These are phyloP conservation scores for Dicyrtomina minuta DNA, from an alignment of 2,888 invertebrate genomes.

Conservation along the genomic window DNA sequence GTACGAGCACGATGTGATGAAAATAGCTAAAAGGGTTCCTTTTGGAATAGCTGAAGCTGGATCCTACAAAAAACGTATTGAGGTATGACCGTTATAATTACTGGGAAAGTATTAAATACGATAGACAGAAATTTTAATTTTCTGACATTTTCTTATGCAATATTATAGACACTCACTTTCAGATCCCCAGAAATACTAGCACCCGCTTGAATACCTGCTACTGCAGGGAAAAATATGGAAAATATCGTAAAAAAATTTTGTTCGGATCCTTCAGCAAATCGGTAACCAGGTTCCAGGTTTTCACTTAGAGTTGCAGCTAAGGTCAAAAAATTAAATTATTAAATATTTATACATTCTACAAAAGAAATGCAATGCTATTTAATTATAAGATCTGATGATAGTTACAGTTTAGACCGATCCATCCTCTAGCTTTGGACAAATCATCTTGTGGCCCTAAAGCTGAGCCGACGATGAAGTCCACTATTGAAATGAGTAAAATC, in stretches of 20 bases:
- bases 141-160: too few relatives aligned
- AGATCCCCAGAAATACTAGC: conserved; percentile 98
- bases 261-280: conserved; percentile 65
- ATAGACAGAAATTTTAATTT: background rate
- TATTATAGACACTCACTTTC: conserved; percentile 62
- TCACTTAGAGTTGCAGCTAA: conserved; percentile 67
- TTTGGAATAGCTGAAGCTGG: conserved; percentile 89
- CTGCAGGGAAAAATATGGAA: conserved; percentile 95
- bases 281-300: conserved; percentile 71
- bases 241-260: conserved; percentile 92
- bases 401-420: conserved; percentile 79
- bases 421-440: conserved; percentile 70
- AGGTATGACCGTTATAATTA: conserved; percentile 59
- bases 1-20: conserved; percentile 86
- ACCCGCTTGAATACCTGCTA: conserved; percentile 96
- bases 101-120: background rate
- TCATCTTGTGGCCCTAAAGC: conserved; percentile 70
- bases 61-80: too few relatives aligned
- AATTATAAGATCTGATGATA: background rate
- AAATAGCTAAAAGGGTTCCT: conserved; percentile 84
- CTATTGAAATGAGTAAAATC: conserved; percentile 80
- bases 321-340: background rate
- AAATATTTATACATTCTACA: background rate
- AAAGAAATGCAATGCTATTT: too few relatives aligned
- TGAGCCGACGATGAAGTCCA: conserved; percentile 85